phyloP scores from a whole-genome alignment of 2,888 invertebrate species.

The Eulithis testata region DNA sequence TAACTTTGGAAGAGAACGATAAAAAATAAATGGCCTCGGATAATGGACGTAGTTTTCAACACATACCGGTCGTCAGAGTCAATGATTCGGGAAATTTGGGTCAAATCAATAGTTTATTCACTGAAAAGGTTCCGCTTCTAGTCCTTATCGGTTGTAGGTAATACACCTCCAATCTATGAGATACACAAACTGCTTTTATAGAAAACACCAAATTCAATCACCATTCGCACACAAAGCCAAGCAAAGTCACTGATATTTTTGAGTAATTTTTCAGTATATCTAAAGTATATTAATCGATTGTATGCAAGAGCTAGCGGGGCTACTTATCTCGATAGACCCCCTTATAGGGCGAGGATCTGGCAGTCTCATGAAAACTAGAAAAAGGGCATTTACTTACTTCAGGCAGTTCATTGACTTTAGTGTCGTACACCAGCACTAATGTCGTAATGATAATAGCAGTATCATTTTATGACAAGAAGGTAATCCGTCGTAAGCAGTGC shows the following conservation, averaged over 20 bases:
- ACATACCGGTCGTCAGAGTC: constrained; percentile 5
- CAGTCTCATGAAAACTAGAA: neutral
- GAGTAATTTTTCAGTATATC: no score
- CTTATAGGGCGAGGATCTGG: no score
- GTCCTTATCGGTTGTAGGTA: no score
- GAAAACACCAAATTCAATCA: no score
- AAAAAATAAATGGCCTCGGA: neutral
- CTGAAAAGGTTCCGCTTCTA: no score
- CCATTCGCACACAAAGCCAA: no score
- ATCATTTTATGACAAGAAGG: constrained; percentile 9
- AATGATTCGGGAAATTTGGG: constrained; percentile 3
- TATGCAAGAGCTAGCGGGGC: no score
- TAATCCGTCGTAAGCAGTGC: constrained; percentile 3
- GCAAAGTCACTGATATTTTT: no score
- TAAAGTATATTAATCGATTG: no score
- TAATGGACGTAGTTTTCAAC: neutral
- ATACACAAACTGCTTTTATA: no score
- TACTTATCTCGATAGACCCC: no score
- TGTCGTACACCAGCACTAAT: neutral
- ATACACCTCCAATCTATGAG: no score
- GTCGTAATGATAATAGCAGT: constrained; percentile 6
- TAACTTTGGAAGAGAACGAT: neutral
- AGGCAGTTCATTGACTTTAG: constrained; percentile 9
- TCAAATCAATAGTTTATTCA: neutral
- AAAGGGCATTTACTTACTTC: neutral